Evolutionary conservation across 2,888 invertebrate species (phyloP).

Genomic region (Carterocephalus palaemon): DNA sequence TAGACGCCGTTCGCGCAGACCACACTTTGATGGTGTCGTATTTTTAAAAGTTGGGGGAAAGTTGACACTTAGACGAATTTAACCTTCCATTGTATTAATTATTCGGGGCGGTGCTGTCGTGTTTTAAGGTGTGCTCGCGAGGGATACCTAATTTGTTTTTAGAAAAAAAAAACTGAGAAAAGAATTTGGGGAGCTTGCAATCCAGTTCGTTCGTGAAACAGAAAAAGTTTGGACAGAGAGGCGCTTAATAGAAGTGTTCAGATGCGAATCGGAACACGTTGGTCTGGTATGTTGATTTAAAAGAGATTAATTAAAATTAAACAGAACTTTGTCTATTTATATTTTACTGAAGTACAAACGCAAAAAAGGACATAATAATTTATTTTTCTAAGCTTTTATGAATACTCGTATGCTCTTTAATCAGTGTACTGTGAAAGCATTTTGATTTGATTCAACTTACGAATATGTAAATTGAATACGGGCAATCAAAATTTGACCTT

Average conservation of each 20-base stretch:
- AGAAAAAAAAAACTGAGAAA: conserved; percentile 57
- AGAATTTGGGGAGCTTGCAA: conserved; percentile 69
- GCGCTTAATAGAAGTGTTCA: conserved; percentile 69
- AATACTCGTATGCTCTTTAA: no score
- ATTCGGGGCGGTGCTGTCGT: conserved; percentile 73
- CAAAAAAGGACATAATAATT: no score
- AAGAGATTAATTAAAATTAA: conserved; percentile 15
- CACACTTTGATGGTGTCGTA: conserved; percentile 74
- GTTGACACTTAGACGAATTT: conserved; percentile 77
- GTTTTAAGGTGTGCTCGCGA: conserved; percentile 70
- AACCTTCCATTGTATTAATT: conserved; percentile 79
- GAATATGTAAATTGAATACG: no score
- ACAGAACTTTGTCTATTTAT: background rate
- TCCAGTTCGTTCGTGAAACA: conserved; percentile 46
- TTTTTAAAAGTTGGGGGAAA: conserved; percentile 75
- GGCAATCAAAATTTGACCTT: no score
- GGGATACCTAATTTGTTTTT: conserved; percentile 75
- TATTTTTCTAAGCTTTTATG: no score
- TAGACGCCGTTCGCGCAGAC: conserved; percentile 62
- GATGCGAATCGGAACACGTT: conserved; percentile 65
- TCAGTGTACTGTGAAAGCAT: no score
- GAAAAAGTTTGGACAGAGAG: conserved; percentile 50
- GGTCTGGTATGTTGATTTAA: conserved; percentile 42
- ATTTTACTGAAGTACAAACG: background rate
- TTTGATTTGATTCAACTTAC: no score